Percentiles rank a stretch among this genome's conserved stretches.
phyloP scores from a whole-genome alignment of 2,888 invertebrate species.

The Fragum sueziense region DNA sequence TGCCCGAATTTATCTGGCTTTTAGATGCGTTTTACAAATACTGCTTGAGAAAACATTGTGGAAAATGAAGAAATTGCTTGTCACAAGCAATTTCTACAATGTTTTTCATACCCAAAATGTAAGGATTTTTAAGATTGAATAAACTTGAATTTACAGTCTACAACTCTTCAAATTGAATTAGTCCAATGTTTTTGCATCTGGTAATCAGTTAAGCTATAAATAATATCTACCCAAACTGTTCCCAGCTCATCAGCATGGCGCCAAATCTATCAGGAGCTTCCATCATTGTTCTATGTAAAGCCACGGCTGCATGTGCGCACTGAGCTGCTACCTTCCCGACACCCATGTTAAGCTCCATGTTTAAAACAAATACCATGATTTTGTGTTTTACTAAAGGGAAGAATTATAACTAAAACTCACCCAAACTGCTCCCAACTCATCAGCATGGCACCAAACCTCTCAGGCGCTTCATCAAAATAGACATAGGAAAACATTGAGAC shows the following conservation, averaged over 20 bases:
- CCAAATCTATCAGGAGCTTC: constrained; percentile 81
- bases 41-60: background rate
- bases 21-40: no score
- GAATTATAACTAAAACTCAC: background rate
- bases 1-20: no score
- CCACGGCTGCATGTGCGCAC: constrained; percentile 85
- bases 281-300: constrained; percentile 84
- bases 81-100: background rate
- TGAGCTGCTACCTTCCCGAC: constrained; percentile 85
- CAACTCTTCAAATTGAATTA: background rate
- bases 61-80: background rate
- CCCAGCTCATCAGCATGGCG: constrained; percentile 82
- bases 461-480: no score
- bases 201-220: background rate
- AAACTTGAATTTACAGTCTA: no score
- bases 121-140: background rate
- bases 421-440: no score
- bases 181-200: background rate
- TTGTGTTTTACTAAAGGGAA: background rate
- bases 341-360: constrained; percentile 86
- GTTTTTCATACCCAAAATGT: background rate
- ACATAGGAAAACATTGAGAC: no score
- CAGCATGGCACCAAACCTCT: no score
- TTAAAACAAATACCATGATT: constrained; percentile 88
- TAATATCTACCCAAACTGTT: constrained; percentile 81